Evolutionary conservation across 1,140 invertebrate genomes (phyloP).

Genomic region (Zaprionus gabonicus): DNA sequence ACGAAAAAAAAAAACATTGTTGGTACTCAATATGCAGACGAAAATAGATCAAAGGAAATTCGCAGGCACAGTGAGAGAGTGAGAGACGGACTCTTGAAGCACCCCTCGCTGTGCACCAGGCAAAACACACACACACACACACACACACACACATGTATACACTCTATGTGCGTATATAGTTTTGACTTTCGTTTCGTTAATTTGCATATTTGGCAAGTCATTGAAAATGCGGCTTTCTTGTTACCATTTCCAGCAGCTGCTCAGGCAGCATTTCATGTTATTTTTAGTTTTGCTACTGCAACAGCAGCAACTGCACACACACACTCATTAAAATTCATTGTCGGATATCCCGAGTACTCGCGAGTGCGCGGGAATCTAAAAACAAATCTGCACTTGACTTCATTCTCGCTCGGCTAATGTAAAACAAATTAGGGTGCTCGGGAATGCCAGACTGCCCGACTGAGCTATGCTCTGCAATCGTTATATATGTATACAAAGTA

Average conservation of each 20-base stretch:
- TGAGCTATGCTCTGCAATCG: neutral
- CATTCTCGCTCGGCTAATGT: constrained; percentile 34
- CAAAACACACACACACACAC: neutral
- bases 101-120: constrained; percentile 12
- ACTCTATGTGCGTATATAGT: neutral
- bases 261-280: constrained; percentile 38
- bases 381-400: constrained; percentile 68
- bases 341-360: constrained; percentile 46
- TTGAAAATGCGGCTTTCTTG: constrained; percentile 52
- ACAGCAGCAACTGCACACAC: neutral
- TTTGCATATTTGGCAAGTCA: constrained; percentile 75
- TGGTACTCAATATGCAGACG: constrained; percentile 46
- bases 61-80: neutral
- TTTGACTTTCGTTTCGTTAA: constrained; percentile 63
- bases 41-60: constrained; percentile 75
- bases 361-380: constrained; percentile 19
- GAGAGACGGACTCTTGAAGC: neutral
- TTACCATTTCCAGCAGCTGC: constrained; percentile 44
- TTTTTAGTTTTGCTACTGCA: constrained; percentile 58
- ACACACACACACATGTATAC: neutral
- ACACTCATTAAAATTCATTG: constrained; percentile 72
- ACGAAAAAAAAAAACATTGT: constrained; percentile 6
- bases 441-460: neutral
- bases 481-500: too few relatives aligned
- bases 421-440: constrained; percentile 1